A percentile compares a stretch with the other conserved stretches of the same genome.
phyloP scores from a whole-genome alignment of 2,797 vertebrate species.

The Falco cherrug region DNA sequence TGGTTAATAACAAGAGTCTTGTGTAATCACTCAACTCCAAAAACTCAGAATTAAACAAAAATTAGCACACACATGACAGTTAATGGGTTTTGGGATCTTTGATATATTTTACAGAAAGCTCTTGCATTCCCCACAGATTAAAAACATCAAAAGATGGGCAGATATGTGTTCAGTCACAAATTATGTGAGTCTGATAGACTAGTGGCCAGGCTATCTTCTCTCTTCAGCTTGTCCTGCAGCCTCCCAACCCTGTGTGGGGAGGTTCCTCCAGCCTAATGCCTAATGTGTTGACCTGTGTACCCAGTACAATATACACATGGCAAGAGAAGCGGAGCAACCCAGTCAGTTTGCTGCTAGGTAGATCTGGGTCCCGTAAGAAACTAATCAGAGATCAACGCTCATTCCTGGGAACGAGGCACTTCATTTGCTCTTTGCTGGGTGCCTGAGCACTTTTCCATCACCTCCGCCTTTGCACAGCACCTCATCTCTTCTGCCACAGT shows the following conservation, averaged over 20 bases:
- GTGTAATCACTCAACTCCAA: rapidly evolving
- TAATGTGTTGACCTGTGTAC: neutral
- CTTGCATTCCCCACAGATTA: neutral
- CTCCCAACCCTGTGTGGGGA: neutral
- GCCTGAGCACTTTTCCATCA: neutral
- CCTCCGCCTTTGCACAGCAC: neutral
- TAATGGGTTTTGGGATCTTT: neutral
- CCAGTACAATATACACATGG: no score
- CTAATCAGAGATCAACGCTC: neutral
- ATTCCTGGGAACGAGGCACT: neutral
- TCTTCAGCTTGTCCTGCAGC: neutral
- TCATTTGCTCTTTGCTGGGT: neutral
- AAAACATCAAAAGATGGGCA: neutral
- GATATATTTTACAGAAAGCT: neutral
- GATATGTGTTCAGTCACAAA: neutral
- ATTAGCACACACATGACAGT: no score
- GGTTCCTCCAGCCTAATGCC: neutral
- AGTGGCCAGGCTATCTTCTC: neutral
- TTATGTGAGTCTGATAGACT: rapidly evolving
- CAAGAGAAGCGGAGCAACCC: neutral
- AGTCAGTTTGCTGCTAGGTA: neutral
- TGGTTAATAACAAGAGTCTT: neutral
- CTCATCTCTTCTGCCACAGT: neutral
- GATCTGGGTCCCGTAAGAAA: neutral
- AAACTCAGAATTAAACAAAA: neutral